Evolutionary conservation across 2,113 vertebrate species (phyloP).

Genomic region (Saccopteryx leptura): DNA sequence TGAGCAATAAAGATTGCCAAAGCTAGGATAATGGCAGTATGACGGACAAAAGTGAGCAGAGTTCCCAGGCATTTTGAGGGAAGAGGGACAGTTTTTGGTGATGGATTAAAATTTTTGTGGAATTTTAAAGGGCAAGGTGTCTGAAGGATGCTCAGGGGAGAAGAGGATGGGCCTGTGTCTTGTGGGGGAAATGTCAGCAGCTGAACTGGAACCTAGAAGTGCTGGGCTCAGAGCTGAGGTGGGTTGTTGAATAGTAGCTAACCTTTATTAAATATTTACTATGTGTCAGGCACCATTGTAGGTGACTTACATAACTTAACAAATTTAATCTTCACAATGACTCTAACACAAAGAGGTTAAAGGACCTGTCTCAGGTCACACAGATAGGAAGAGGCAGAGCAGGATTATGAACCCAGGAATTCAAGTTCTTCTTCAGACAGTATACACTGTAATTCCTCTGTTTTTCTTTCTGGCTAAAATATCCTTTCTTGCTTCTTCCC

Average conservation of each 20-base stretch:
- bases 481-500: not conserved
- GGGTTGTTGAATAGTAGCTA: not conserved
- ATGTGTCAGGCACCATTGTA: not conserved
- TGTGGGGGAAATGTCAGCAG: not conserved
- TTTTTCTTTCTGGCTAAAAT: not conserved
- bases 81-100: not conserved
- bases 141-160: not conserved
- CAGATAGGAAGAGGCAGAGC: not conserved
- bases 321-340: not conserved
- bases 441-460: not conserved
- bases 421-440: not conserved
- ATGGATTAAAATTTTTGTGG: not conserved
- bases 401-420: constrained; percentile 8
- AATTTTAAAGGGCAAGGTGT: not conserved
- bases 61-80: not conserved
- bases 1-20: not conserved
- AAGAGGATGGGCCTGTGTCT: not conserved
- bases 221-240: not conserved
- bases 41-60: not conserved
- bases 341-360: not conserved
- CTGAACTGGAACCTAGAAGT: not conserved
- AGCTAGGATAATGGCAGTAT: not conserved
- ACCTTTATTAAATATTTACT: not conserved
- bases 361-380: not conserved
- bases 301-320: not conserved